These are phyloP conservation scores for Chromobotia macracanthus DNA, from an alignment of 2,797 vertebrate genomes.

Conservation along the genomic window DNA sequence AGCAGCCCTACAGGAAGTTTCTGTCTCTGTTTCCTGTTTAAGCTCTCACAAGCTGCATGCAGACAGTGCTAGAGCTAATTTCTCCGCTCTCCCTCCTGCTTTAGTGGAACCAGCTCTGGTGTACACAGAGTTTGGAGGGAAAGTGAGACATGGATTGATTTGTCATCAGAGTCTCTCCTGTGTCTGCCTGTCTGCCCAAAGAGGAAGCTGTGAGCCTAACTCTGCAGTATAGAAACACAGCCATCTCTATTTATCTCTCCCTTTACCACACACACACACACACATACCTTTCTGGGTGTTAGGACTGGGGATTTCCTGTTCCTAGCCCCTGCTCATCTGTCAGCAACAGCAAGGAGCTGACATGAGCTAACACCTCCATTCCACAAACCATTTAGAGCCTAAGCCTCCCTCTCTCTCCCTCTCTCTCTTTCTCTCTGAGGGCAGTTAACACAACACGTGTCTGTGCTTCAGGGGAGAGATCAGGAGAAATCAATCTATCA, in stretches of 20 bases:
- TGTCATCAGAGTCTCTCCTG: conserved; percentile 63
- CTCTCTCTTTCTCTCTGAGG: conserved; percentile 27
- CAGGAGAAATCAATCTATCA: conserved; percentile 71
- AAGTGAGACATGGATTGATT: conserved; percentile 64
- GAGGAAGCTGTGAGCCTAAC: conserved; percentile 46
- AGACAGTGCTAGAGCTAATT: conserved; percentile 23
- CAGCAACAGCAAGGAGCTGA: conserved; percentile 67
- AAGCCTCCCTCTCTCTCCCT: conserved; percentile 63
- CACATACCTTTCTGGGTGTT: conserved; percentile 41
- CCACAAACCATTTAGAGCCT: conserved; percentile 79
- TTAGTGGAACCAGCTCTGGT: conserved; percentile 35
- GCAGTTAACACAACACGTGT: conserved; percentile 68
- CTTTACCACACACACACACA: conserved; percentile 46
- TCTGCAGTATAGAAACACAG: conserved; percentile 51
- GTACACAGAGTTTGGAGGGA: conserved; percentile 35
- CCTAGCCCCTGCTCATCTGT: conserved; percentile 67
- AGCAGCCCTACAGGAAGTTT: conserved; percentile 44
- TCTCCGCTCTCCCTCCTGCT: conserved; percentile 3
- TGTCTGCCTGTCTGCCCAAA: conserved; percentile 54
- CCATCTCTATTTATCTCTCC: conserved; percentile 48
- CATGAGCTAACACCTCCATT: conserved; percentile 69
- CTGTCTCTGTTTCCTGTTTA: conserved; percentile 30
- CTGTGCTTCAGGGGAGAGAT: conserved; percentile 62
- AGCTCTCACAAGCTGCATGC: neutral
- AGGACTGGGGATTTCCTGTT: conserved; percentile 62